A percentile compares a stretch with the other conserved stretches of the same genome.
Conservation (phyloP, 2,113 vertebrate genomes). For the Ciconia boyciana region DNA sequence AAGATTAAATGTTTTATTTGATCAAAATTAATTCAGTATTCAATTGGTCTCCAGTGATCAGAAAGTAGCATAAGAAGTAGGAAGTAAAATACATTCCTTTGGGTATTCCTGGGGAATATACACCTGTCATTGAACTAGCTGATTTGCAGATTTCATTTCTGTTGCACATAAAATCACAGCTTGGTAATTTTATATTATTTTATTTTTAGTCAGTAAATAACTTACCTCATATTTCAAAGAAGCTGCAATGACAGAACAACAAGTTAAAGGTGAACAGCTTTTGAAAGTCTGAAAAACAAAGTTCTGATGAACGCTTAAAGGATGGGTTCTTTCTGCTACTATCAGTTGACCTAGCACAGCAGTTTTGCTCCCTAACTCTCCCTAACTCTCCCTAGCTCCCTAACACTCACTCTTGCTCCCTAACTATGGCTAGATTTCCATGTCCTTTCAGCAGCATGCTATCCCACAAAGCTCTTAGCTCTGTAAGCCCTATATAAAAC, state of each 20-base stretch:
- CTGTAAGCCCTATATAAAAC: neutral
- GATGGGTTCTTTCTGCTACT: neutral
- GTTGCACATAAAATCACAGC: neutral
- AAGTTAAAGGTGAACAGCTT: neutral
- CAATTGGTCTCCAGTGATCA: neutral
- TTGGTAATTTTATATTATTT: neutral
- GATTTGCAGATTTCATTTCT: neutral
- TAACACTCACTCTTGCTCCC: neutral
- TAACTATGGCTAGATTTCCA: neutral
- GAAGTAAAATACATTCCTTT: neutral
- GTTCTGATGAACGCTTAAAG: neutral
- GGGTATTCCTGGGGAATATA: neutral
- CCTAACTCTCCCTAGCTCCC: too few relatives aligned
- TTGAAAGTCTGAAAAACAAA: neutral
- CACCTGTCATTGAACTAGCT: neutral
- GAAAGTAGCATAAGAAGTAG: neutral
- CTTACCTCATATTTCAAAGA: neutral
- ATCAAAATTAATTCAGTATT: neutral
- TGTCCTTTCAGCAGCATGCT: neutral
- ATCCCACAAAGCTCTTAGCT: neutral
- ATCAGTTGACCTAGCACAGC: neutral
- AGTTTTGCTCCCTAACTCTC: too few relatives aligned
- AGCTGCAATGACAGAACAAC: neutral
- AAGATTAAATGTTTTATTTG: neutral
- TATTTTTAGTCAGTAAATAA: neutral